Percentiles rank a stretch among this genome's conserved stretches.
These are phyloP conservation scores for Dendroctonus ponderosae DNA, from an alignment of 1,140 invertebrate species.

Conservation along the genomic window DNA sequence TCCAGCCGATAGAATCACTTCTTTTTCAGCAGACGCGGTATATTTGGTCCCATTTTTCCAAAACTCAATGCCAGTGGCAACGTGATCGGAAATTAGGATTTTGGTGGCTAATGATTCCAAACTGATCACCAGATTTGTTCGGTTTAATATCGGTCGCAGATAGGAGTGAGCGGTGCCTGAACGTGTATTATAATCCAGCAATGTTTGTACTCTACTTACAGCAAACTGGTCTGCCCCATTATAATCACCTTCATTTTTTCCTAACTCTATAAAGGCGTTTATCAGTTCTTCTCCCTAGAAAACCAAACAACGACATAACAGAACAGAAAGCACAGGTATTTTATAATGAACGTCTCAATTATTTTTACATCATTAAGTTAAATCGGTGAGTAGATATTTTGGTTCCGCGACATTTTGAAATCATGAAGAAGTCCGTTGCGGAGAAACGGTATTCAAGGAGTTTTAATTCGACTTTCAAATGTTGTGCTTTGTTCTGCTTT, in stretches of 20 bases:
- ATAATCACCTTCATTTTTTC: constrained; percentile 21
- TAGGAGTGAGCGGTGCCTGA: constrained; percentile 37
- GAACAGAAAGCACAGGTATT: too few relatives aligned
- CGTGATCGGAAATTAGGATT: constrained; percentile 47
- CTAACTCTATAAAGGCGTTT: constrained; percentile 47
- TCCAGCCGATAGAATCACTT: constrained; percentile 75
- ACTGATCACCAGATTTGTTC: constrained; percentile 18
- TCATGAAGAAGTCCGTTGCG: too few relatives aligned
- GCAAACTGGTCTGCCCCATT: constrained; percentile 42
- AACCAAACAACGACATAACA: background rate
- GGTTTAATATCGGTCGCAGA: background rate
- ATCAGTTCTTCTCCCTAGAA: background rate
- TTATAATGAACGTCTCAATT: background rate
- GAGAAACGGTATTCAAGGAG: too few relatives aligned
- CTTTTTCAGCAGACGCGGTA: constrained; percentile 55
- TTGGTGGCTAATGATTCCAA: constrained; percentile 36
- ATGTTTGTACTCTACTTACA: constrained; percentile 14
- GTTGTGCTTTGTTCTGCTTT: too few relatives aligned
- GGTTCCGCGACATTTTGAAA: background rate
- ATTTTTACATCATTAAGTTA: background rate
- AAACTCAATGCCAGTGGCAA: constrained; percentile 70
- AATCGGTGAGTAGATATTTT: background rate
- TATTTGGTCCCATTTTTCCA: constrained; percentile 54
- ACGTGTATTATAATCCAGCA: constrained; percentile 26
- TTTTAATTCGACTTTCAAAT: too few relatives aligned